A percentile compares a stretch with the other conserved stretches of the same genome.
phyloP scores from a whole-genome alignment of 2,113 vertebrate genomes.

The Bungarus multicinctus region DNA sequence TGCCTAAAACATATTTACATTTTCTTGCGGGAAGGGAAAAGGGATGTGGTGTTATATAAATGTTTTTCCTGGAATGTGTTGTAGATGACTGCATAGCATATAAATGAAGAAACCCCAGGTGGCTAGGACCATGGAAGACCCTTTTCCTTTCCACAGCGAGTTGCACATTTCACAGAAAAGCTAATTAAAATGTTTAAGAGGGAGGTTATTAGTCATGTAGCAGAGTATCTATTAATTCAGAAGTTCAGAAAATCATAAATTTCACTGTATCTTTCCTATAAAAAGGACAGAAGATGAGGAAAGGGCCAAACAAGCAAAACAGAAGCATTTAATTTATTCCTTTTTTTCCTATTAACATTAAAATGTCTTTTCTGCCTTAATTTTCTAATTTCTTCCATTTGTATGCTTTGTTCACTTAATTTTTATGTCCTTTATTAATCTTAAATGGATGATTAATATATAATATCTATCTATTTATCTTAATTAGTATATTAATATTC shows the following conservation, averaged over 20 bases:
- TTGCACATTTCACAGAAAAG: conserved; percentile 29
- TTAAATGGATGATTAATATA: too few relatives aligned
- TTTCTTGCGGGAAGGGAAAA: conserved; percentile 25
- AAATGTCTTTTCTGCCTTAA: background rate
- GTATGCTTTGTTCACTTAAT: background rate
- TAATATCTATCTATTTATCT: too few relatives aligned
- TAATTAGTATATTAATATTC: background rate
- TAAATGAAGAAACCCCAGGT: conserved; percentile 18
- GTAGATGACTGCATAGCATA: conserved; percentile 16
- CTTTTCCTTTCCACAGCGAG: background rate
- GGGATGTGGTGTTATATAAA: conserved; percentile 23
- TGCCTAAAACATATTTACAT: conserved; percentile 34
- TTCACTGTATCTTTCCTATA: background rate
- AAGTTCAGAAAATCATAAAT: conserved; percentile 4
- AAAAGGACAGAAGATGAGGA: background rate
- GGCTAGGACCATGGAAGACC: background rate
- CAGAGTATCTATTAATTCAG: conserved; percentile 18
- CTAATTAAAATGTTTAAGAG: conserved; percentile 27
- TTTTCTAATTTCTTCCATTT: background rate
- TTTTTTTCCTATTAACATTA: background rate
- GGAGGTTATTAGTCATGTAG: conserved; percentile 17
- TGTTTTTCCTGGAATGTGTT: conserved; percentile 28
- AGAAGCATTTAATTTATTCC: background rate
- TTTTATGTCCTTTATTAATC: background rate
- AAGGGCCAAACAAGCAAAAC: background rate